These are phyloP conservation scores for Eulithis testata DNA, from an alignment of 2,888 invertebrate genomes.

Conservation along the genomic window DNA sequence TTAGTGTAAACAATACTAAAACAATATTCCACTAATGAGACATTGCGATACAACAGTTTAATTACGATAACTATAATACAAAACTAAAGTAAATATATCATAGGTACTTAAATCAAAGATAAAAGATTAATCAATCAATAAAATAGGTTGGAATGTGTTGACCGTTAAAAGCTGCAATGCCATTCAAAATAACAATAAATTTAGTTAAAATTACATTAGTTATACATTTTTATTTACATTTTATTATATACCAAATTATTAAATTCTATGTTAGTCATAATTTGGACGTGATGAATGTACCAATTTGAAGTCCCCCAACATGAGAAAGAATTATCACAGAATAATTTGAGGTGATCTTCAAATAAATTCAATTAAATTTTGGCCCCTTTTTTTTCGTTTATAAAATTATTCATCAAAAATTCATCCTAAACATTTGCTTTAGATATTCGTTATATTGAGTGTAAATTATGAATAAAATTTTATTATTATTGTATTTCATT, in stretches of 20 bases:
- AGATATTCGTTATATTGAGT: background rate
- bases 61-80: slow-evolving; percentile 66
- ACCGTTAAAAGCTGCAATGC: slow-evolving; percentile 71
- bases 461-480: slow-evolving; percentile 12
- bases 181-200: slow-evolving; percentile 52
- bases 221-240: slow-evolving; percentile 40
- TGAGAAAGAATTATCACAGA: slow-evolving; percentile 83
- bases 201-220: slow-evolving; percentile 34
- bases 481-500: slow-evolving; percentile 39
- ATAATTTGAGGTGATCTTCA: slow-evolving; percentile 79
- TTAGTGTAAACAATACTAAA: slow-evolving; percentile 78
- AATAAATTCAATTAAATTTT: slow-evolving; percentile 58
- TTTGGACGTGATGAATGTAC: slow-evolving; percentile 52
- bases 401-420: slow-evolving; percentile 18
- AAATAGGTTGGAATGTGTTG: slow-evolving; percentile 68
- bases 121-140: slow-evolving; percentile 58
- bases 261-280: slow-evolving; percentile 35
- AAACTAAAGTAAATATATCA: slow-evolving; percentile 45
- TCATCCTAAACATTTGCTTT: background rate
- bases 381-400: slow-evolving; percentile 42
- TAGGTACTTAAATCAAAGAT: slow-evolving; percentile 45
- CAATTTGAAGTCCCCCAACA: slow-evolving; percentile 80
- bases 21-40: slow-evolving; percentile 74
- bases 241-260: slow-evolving; percentile 27
- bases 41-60: slow-evolving; percentile 78